These are phyloP conservation scores for Sus scrofa DNA, from an alignment of 2,113 vertebrate genomes.

Conservation along the genomic window T2T-Sscrofa CM000815.6:86343001-86343500, in stretches of 20 bases:
- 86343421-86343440: neutral
- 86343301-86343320: neutral
- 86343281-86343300: neutral
- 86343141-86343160: neutral
- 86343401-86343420: neutral
- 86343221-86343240: neutral
- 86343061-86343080: neutral
- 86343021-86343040: neutral
- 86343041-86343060: neutral
- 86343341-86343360: neutral
- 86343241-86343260: neutral
- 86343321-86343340: neutral
- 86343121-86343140: neutral
- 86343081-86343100: constrained; percentile 16
- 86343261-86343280: neutral
- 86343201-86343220: constrained; percentile 7
- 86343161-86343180: neutral
- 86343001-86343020: neutral
- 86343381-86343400: neutral
- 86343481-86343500: neutral
- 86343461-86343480: neutral
- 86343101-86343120: neutral
- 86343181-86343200: neutral
- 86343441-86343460: constrained; percentile 24
- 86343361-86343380: constrained; percentile 10